A percentile compares a stretch with the other conserved stretches of the same genome.
Conservation (phyloP, 2,888 invertebrate genomes). For the Ormia ochracea region DNA sequence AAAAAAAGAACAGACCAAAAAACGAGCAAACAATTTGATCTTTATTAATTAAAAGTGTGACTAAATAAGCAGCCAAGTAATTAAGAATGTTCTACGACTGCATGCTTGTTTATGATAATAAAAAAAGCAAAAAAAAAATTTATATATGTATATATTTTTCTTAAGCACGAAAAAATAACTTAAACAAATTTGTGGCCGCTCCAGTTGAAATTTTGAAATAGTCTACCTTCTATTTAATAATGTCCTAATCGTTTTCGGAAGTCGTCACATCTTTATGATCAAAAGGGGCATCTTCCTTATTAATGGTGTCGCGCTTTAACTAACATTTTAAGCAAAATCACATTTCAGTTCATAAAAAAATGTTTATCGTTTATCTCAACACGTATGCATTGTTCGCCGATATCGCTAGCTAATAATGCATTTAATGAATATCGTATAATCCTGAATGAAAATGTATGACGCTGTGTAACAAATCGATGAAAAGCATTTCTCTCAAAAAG, state of each 20-base stretch:
- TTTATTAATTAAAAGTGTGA: constrained; percentile 60
- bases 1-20: not conserved
- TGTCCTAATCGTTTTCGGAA: not conserved
- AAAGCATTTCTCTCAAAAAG: too few relatives aligned
- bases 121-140: not conserved
- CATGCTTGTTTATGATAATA: constrained; percentile 26
- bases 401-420: too few relatives aligned
- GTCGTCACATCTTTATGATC: not conserved
- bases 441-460: too few relatives aligned
- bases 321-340: not conserved
- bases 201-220: constrained; percentile 8
- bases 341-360: not conserved
- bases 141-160: not conserved
- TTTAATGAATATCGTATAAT: too few relatives aligned
- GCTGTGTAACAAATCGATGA: too few relatives aligned
- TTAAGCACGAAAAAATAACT: constrained; percentile 40
- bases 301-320: not conserved
- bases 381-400: too few relatives aligned
- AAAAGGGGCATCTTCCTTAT: not conserved
- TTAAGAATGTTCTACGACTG: constrained; percentile 37
- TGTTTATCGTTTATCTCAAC: too few relatives aligned
- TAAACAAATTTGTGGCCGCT: constrained; percentile 13
- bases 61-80: constrained; percentile 53
- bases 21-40: constrained; percentile 40
- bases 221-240: too few relatives aligned